Evolutionary conservation across 1,140 invertebrate species (phyloP).

Genomic region (Archivesica marissinica): DNA sequence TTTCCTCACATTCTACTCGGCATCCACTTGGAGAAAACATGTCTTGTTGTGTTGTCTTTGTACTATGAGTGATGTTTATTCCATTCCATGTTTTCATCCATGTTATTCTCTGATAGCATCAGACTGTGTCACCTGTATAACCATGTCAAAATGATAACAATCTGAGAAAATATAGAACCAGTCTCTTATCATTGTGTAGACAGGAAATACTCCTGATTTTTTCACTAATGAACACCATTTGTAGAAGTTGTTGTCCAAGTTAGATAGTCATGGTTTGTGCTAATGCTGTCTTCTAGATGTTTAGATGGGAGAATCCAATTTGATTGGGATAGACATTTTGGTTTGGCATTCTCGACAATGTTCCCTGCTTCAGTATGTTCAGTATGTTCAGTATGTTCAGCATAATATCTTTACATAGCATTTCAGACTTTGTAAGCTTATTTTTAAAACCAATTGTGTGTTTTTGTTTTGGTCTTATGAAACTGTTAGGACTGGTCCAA

Average conservation of each 20-base stretch:
- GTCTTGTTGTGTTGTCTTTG: background rate
- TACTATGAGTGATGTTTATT: slow-evolving; percentile 4
- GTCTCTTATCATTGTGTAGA: slow-evolving; percentile 15
- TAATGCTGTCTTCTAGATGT: background rate
- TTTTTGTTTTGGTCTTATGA: too few relatives aligned
- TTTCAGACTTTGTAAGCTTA: too few relatives aligned
- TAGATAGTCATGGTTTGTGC: slow-evolving; percentile 1
- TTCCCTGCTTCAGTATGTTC: too few relatives aligned
- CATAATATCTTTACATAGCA: too few relatives aligned
- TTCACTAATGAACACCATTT: slow-evolving; percentile 36
- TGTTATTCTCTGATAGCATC: slow-evolving; percentile 19
- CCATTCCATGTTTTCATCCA: slow-evolving; percentile 6
- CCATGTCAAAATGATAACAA: slow-evolving; percentile 30
- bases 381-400: too few relatives aligned
- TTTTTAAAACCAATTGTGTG: too few relatives aligned
- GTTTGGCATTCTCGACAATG: too few relatives aligned
- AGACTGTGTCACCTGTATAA: slow-evolving; percentile 45
- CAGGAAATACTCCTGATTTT: slow-evolving; percentile 31
- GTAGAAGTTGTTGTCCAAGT: slow-evolving; percentile 5
- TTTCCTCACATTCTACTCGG: background rate
- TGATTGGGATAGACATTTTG: background rate
- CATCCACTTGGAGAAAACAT: background rate
- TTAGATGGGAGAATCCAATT: background rate
- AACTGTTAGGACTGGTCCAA: too few relatives aligned
- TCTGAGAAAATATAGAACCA: slow-evolving; percentile 27